Evolutionary conservation across 2,113 vertebrate species (phyloP), one percentile per base, ranked within the genome.

Genomic region (Sus scrofa): DNA sequence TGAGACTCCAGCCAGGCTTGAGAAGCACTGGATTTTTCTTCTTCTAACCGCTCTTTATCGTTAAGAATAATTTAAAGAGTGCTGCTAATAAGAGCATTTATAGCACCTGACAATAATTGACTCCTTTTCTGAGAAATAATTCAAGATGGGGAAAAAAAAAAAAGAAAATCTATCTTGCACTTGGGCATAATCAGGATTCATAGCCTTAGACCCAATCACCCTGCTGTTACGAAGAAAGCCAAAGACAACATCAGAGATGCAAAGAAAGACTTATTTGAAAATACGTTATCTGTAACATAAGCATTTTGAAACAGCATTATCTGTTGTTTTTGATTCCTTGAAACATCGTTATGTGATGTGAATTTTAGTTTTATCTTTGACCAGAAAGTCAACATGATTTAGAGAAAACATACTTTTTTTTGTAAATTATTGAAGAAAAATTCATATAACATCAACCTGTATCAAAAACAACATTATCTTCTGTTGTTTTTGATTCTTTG

Each of bases 201-300:
- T 20, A 68, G 60, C 14, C 39, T 74, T 65, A 65, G 26, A 34
- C 30, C 32, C 84, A 44, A 9, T 32, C 37, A 52, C 77, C 73
- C 39, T 60, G 10, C 39, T 32, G 32, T 68, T 68, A 52, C 85
- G 39, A 79, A 86, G 68, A 81, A 26, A 73, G 30, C 13, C 58
- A 67, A 39, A 94, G 27, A 86, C 93, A 63, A 58, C 19, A 86
- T 68, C 50, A 65, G 65, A 84, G 19, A 96, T 62, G 50, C n/a
- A 63, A 77, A 92, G 39, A 75, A 68, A 92, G 65, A 92, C 37
- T 86, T 87, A 56, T 63, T 87, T 88, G 50, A 88, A 86, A 89
- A 74, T 20, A 44, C 73, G 68, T 24, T 88, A 93, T 84, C 85
- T 84, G 52, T 70, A 83, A 87, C 56, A 58, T 52, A 85, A 87